Conservation (phyloP, 2,888 invertebrate genomes). For the Andrena hattorfiana region DNA sequence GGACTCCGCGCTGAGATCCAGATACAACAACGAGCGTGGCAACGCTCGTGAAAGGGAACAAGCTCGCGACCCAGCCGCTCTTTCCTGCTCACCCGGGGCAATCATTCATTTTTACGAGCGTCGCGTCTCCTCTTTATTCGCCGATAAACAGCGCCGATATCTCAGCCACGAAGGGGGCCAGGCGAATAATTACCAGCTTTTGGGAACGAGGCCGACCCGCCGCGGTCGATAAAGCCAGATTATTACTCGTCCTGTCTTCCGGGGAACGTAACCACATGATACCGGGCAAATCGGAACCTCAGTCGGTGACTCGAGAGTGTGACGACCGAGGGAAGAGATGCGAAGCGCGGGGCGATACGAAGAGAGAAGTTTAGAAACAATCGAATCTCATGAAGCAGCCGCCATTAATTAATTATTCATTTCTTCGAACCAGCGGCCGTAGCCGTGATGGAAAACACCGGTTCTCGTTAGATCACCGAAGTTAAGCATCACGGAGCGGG, state of each 20-base stretch:
- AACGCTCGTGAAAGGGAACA: background rate
- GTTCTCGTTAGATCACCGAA: too few species aligned
- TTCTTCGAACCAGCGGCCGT: too few species aligned
- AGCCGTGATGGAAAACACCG: too few species aligned
- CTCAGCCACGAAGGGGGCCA: background rate
- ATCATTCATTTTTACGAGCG: slow-evolving; percentile 6
- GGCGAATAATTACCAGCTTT: slow-evolving; percentile 20
- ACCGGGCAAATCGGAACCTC: background rate
- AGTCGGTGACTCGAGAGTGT: too few species aligned
- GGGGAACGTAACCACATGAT: background rate
- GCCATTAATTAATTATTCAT: too few species aligned
- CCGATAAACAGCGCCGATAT: slow-evolving; percentile 2
- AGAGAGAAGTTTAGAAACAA: background rate
- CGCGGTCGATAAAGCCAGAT: background rate
- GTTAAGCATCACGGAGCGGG: too few species aligned
- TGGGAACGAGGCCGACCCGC: slow-evolving; percentile 1
- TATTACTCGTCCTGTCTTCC: slow-evolving; percentile 8
- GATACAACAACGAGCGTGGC: background rate
- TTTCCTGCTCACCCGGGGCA: background rate
- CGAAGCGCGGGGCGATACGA: background rate
- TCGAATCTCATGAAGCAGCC: background rate
- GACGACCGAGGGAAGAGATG: background rate
- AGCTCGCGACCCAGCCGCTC: background rate
- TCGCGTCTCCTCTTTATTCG: background rate
- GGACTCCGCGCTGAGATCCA: background rate